Base-by-base conservation (phyloP, 2,797 vertebrate genomes). In the Microctenopoma lineatum region DNA sequence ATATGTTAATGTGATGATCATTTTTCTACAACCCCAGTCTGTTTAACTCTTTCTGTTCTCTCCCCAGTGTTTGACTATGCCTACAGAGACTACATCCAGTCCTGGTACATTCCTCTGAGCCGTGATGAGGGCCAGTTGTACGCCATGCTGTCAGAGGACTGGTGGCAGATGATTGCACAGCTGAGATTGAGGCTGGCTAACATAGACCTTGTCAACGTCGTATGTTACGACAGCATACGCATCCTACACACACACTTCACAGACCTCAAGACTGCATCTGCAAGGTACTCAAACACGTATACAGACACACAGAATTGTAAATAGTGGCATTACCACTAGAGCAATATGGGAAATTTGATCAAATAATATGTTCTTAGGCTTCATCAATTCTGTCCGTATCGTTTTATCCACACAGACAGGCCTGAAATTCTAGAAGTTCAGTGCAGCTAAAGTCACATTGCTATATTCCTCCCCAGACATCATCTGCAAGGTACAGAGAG, bases 71-170 rank as follows among this genome's bases (percentile, higher is more conserved):
- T 99, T 67, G 97, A 99, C 94, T 96, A 95, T 80, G 95, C 95
- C 86, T 99, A 98, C 63, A 94, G 97, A 92, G 97, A 99, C 91
- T 99, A 98, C 74, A 92, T 99, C 84, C 92, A 97, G 79, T 97
- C 96, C 54, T 99, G 98, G 98, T 99, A 98, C 67, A 88, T 92
- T 57, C 94, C 93, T 7, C 90, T 99, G 87, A 97, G 97, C 86
- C 95, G 79, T 25, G 97, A 98, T 55, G 95, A 98, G 66, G 97
- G 97, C 9, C 96, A 96, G 84, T 92, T 99, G 59, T 96, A 97
- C 91, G 92, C 96, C 85, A 95, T 99, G 93, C 94, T 99, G 36
- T 95, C 95, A 0, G 97, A 98, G 89, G 97, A 99, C 91, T 98
- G 98, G 81, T 97, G 97, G 97, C 96, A 98, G 89, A 92, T 97